Percentiles rank a stretch among this genome's conserved stretches.
Evolutionary conservation across 2,888 invertebrate species (phyloP).

Genomic region (Brachyopa scutellaris): DNA sequence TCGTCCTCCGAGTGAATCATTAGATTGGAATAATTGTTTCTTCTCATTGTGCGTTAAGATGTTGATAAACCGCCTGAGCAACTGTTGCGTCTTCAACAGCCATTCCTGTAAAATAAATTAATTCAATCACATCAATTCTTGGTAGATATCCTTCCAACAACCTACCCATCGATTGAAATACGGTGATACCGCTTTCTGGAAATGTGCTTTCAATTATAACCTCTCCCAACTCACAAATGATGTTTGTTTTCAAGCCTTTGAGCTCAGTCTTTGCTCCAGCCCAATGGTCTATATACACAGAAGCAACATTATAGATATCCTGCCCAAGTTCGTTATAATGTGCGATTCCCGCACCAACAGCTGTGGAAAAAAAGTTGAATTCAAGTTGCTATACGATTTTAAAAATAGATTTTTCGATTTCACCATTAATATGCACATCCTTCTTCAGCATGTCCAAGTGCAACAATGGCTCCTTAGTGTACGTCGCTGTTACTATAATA

Average conservation of each 20-base stretch:
- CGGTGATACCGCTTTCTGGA: conserved; percentile 80
- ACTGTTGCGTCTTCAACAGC: conserved; percentile 85
- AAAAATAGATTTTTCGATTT: conserved; percentile 47
- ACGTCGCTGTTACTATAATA: conserved; percentile 85
- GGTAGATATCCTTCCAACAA: too few species aligned
- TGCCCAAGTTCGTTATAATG: conserved; percentile 83
- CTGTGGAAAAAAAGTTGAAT: conserved; percentile 79
- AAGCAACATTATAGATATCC: conserved; percentile 82
- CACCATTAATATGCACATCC: conserved; percentile 86
- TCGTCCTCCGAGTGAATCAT: too few species aligned
- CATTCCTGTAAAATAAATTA: conserved; percentile 82
- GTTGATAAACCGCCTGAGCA: conserved; percentile 83
- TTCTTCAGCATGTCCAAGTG: conserved; percentile 82
- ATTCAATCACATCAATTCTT: not conserved
- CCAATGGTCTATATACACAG: conserved; percentile 84
- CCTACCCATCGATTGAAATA: conserved; percentile 86
- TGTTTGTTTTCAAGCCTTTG: conserved; percentile 82
- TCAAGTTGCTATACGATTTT: not conserved
- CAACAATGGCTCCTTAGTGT: conserved; percentile 82
- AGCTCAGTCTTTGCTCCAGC: conserved; percentile 83
- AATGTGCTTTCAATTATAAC: conserved; percentile 80
- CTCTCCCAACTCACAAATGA: conserved; percentile 84
- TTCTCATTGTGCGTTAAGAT: conserved; percentile 1
- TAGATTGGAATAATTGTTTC: too few species aligned
- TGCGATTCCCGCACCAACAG: conserved; percentile 83